Conservation (phyloP, 2,797 vertebrate genomes). For the Acanthurus leucopareius region DNA sequence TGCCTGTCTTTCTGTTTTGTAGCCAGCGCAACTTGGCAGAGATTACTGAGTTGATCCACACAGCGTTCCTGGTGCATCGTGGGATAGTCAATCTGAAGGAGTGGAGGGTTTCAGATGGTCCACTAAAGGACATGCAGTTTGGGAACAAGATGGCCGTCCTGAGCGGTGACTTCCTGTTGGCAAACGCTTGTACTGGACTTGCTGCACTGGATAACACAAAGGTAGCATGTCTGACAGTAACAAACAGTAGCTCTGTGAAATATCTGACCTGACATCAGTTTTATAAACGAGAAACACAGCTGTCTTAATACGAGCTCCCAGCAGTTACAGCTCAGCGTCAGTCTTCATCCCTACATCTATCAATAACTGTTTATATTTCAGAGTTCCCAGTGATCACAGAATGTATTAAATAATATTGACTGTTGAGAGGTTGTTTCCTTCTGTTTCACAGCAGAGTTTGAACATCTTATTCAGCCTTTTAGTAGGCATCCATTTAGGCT, state of each 20-base stretch:
- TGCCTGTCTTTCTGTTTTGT: slow-evolving; percentile 46
- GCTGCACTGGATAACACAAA: slow-evolving; percentile 96
- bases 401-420: too few species aligned
- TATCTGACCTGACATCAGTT: slow-evolving; percentile 14
- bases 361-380: too few species aligned
- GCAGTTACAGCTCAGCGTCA: slow-evolving; percentile 42
- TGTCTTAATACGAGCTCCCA: slow-evolving; percentile 45
- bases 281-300: slow-evolving; percentile 61
- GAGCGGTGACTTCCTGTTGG: slow-evolving; percentile 97
- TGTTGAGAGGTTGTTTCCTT: too few species aligned
- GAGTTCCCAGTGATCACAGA: too few species aligned
- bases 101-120: slow-evolving; percentile 91
- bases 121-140: slow-evolving; percentile 97
- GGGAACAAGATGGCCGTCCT: slow-evolving; percentile 99
- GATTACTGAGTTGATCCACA: slow-evolving; percentile 97
- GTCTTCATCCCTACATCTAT: slow-evolving; percentile 51
- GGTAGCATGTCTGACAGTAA: slow-evolving; percentile 80
- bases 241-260: slow-evolving; percentile 4
- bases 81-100: slow-evolving; percentile 95
- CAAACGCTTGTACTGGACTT: slow-evolving; percentile 94
- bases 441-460: too few species aligned
- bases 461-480: too few species aligned
- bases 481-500: too few species aligned
- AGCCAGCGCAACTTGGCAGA: slow-evolving; percentile 98
- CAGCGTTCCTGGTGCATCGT: slow-evolving; percentile 96